phyloP scores from a whole-genome alignment of 2,888 invertebrate genomes.

The Agelastica alni region DNA sequence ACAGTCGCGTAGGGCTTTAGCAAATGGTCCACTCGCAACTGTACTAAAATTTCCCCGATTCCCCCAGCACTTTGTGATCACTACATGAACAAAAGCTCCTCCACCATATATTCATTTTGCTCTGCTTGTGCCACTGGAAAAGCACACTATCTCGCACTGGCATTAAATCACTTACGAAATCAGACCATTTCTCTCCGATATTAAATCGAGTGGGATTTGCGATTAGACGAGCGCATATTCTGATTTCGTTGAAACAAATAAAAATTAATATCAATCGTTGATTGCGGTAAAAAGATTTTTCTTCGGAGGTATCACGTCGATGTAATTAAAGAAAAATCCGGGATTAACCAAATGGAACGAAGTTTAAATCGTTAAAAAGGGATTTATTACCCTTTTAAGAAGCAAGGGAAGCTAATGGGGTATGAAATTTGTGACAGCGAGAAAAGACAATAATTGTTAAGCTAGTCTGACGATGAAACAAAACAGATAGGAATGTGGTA shows the following conservation, averaged over 20 bases:
- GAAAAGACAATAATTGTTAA: not conserved
- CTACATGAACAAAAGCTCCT: slow-evolving; percentile 43
- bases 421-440: not conserved
- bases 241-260: slow-evolving; percentile 2
- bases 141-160: not conserved
- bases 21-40: slow-evolving; percentile 44
- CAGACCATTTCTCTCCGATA: slow-evolving; percentile 36
- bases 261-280: not conserved
- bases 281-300: too few species aligned
- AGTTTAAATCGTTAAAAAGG: too few species aligned
- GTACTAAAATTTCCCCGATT: slow-evolving; percentile 44
- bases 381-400: too few species aligned
- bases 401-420: too few species aligned
- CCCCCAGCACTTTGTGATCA: slow-evolving; percentile 47
- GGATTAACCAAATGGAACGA: too few species aligned
- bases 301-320: too few species aligned
- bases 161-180: slow-evolving; percentile 37
- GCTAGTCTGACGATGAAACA: too few species aligned
- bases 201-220: slow-evolving; percentile 47
- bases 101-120: slow-evolving; percentile 24
- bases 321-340: too few species aligned
- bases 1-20: slow-evolving; percentile 47
- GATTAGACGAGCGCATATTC: slow-evolving; percentile 40
- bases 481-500: too few species aligned
- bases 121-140: not conserved